phyloP scores from a whole-genome alignment of 2,888 invertebrate species.

The Chrysomela aeneicollis region DNA sequence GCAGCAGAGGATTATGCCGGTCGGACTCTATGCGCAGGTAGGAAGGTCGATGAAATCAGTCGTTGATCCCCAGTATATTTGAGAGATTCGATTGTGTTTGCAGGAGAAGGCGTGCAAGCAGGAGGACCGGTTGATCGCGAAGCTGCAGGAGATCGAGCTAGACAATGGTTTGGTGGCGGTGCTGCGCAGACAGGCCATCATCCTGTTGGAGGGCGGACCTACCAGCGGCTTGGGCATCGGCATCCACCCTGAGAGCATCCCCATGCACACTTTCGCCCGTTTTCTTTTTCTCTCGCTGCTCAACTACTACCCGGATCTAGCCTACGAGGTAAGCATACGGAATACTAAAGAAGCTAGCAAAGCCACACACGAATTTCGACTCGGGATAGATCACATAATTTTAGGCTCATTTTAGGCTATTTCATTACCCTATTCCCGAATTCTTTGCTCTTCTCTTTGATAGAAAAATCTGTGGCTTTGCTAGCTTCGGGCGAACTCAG shows the following conservation, averaged over 20 bases:
- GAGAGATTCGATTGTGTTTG: too few relatives aligned
- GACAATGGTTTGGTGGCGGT: conserved; percentile 76
- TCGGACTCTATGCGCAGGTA: conserved; percentile 80
- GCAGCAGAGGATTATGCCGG: conserved; percentile 80
- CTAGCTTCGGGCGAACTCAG: too few relatives aligned
- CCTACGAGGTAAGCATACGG: conserved; percentile 67
- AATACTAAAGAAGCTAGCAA: too few relatives aligned
- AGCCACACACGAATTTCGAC: too few relatives aligned
- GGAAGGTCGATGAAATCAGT: conserved; percentile 12
- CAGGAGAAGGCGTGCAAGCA: conserved; percentile 74
- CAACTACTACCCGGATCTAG: conserved; percentile 78
- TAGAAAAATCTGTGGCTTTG: too few relatives aligned
- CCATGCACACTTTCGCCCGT: conserved; percentile 84
- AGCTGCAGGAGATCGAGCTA: conserved; percentile 78
- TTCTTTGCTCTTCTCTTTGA: too few relatives aligned
- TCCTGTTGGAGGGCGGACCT: conserved; percentile 79
- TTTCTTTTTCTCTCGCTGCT: conserved; percentile 81
- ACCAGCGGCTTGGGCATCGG: conserved; percentile 78
- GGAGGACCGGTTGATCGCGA: conserved; percentile 79
- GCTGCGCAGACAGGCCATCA: conserved; percentile 71
- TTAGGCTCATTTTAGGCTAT: too few relatives aligned
- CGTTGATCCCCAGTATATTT: conserved; percentile 9
- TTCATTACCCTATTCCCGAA: too few relatives aligned
- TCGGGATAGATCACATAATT: too few relatives aligned
- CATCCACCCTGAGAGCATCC: conserved; percentile 82